Conservation (phyloP, 1,140 invertebrate species). For the Diabrotica undecimpunctata region DNA sequence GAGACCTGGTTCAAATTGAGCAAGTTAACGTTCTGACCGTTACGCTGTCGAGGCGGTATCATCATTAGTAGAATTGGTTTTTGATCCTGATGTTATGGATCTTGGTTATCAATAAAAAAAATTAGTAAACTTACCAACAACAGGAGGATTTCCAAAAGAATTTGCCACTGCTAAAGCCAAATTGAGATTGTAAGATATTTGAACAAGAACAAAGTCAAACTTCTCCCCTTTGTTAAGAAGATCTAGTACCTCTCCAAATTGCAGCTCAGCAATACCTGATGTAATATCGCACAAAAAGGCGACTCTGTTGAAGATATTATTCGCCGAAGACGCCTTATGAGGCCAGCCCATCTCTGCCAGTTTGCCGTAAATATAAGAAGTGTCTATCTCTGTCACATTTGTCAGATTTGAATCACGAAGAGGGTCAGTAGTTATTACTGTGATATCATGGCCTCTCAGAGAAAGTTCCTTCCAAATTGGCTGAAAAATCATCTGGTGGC, state of each 20-base stretch:
- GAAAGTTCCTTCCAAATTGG: conserved; percentile 19
- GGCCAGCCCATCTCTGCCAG: neutral
- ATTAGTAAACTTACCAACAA: neutral
- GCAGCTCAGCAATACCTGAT: neutral
- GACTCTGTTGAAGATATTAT: neutral
- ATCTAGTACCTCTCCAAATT: neutral
- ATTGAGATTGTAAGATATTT: neutral
- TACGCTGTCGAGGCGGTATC: too few species aligned
- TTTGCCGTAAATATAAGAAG: neutral
- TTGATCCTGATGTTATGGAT: too few species aligned
- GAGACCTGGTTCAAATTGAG: too few species aligned
- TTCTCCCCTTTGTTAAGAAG: neutral
- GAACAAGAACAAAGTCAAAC: neutral
- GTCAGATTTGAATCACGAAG: conserved; percentile 15
- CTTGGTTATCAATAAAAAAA: too few species aligned
- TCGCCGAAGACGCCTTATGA: neutral
- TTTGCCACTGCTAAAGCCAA: neutral
- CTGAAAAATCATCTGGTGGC: conserved; percentile 23
- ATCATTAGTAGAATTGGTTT: too few species aligned
- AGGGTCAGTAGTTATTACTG: conserved; percentile 21
- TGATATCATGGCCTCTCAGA: conserved; percentile 19
- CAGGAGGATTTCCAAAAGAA: neutral
- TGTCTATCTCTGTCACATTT: conserved; percentile 26
- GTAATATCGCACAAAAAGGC: neutral
- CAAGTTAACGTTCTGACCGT: too few species aligned